Conservation (phyloP, 2,113 vertebrate genomes). For the Vulpes ferrilata region DNA sequence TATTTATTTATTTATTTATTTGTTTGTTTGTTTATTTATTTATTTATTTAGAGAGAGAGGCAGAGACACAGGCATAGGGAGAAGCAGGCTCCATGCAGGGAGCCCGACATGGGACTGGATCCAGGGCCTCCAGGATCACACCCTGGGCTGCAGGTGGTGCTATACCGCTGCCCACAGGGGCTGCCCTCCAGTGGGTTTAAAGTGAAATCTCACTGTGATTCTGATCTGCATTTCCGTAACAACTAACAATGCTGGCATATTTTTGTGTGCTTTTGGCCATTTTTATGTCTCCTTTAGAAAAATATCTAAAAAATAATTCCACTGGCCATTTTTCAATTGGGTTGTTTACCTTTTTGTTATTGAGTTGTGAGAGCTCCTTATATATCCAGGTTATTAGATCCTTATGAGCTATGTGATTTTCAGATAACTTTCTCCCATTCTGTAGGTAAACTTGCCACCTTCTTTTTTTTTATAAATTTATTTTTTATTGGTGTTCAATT, state of each 20-base stretch:
- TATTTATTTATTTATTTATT: too few species aligned
- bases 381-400: not conserved
- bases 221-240: not conserved
- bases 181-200: not conserved
- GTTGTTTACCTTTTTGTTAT: not conserved
- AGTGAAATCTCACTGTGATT: not conserved
- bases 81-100: too few species aligned
- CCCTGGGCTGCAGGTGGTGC: too few species aligned
- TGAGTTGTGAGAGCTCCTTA: not conserved
- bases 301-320: not conserved
- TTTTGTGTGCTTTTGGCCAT: not conserved
- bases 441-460: not conserved
- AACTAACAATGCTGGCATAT: not conserved
- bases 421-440: not conserved
- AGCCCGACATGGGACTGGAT: too few species aligned
- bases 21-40: too few species aligned
- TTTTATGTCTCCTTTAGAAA: not conserved
- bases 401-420: not conserved
- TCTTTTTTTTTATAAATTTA: not conserved
- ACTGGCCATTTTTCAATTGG: not conserved
- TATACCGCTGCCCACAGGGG: too few species aligned
- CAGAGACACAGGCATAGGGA: too few species aligned
- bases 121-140: too few species aligned
- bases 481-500: too few species aligned
- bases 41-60: too few species aligned